Conservation (phyloP, 1,140 invertebrate species). For the Paramacrobiotus metropolitanus region DNA sequence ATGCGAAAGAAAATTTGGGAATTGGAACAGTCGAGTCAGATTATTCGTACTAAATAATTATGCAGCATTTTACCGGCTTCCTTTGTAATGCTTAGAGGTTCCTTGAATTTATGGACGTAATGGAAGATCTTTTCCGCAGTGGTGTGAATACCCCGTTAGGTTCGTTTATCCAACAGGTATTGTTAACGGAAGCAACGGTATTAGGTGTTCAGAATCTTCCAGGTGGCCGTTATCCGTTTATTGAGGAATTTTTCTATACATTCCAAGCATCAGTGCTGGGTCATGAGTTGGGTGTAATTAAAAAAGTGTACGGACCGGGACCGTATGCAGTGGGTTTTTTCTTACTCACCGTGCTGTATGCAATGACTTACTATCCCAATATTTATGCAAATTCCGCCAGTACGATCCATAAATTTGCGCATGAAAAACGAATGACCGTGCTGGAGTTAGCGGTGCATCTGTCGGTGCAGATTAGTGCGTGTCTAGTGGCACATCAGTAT, state of each 20-base stretch:
- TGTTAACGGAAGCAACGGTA: neutral
- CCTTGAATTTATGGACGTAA: too few species aligned
- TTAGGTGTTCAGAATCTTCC: neutral
- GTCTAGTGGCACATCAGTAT: neutral
- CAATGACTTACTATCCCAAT: neutral
- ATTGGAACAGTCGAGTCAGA: too few species aligned
- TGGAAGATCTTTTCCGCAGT: neutral
- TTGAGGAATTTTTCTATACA: neutral
- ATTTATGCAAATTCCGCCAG: neutral
- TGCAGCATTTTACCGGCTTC: too few species aligned
- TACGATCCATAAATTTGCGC: neutral
- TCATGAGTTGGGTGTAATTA: neutral
- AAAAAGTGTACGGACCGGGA: neutral
- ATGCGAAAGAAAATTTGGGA: too few species aligned
- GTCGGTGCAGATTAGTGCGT: neutral
- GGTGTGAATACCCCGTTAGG: neutral
- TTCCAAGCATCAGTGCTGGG: neutral
- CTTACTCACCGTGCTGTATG: neutral
- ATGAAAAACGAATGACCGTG: neutral
- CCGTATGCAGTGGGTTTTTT: neutral
- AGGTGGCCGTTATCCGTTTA: neutral
- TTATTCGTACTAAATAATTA: too few species aligned
- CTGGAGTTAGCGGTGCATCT: neutral
- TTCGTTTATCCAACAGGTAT: neutral
- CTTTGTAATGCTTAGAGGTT: too few species aligned